Evolutionary conservation across 2,113 vertebrate species (phyloP), one percentile per base, ranked within the genome.

Genomic region (Tautogolabrus adspersus): DNA sequence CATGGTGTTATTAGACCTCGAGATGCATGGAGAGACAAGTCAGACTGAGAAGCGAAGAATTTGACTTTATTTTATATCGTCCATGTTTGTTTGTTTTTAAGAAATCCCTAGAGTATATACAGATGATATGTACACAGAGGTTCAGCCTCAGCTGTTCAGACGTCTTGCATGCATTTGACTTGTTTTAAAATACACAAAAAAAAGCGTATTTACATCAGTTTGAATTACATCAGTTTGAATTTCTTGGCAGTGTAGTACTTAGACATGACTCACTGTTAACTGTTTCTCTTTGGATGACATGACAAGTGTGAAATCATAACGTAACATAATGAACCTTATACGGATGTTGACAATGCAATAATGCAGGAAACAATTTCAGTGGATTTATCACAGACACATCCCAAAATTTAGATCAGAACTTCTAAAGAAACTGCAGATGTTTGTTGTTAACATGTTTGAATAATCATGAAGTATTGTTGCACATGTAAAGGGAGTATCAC

Each of bases 41-140:
- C 23, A 59, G n/a, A 18, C 49, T 44, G 13, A 82, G 58, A 34
- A 89, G 81, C 79, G 88, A 86, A 93, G 85, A 91, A 87, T 74
- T 77, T 66, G 18, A 66, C 75, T 92, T 93, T 92, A 91, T 92
- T 92, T 85, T 61, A 85, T 56, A 73, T 77, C 59, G 23, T 76
- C 44, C 75, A 76, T 72, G 18, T 78, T 83, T 60, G 46, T 9
- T 72, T 68, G 58, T 49, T 74, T 82, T 85, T 94, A 95, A 88
- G 92, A 96, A 96, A 94, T 88, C 85, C 92, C 84, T 93, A 90
- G 89, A 79, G 87, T 95, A 94, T 95, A 91, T 94, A 96, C 94
- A 96, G 82, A 87, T 85, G 81, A 76, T 95, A 96, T 96, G 87
- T 96, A 96, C 95, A 97, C 95, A 97, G 69, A 79, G 15, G 61